phyloP scores from a whole-genome alignment of 2,888 invertebrate species.

The Myathropa florea region DNA sequence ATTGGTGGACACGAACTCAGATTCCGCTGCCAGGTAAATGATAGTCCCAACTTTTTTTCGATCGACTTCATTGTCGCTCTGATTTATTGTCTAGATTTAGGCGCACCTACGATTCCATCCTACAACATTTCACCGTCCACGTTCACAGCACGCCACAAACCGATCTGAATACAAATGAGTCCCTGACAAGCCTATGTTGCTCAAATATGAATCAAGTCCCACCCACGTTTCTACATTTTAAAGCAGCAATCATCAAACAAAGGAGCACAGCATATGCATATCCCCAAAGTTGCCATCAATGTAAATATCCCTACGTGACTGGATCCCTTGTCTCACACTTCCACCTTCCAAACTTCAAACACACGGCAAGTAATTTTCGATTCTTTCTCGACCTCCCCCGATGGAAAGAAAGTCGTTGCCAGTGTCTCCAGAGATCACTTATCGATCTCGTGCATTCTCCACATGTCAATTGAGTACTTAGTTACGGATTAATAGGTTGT shows the following conservation, averaged over 20 bases:
- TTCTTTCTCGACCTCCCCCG: constrained; percentile 25
- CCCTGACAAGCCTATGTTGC: constrained; percentile 29
- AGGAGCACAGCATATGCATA: constrained; percentile 8
- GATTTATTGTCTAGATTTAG: background rate
- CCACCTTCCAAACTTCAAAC: constrained; percentile 36
- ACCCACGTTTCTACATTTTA: constrained; percentile 39
- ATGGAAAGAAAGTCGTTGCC: background rate
- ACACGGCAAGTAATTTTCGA: constrained; percentile 59
- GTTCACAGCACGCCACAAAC: background rate
- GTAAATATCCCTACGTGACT: constrained; percentile 66
- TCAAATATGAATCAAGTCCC: constrained; percentile 59
- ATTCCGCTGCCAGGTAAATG: background rate
- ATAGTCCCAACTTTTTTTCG: background rate
- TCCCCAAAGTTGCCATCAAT: constrained; percentile 32
- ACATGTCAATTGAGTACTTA: constrained; percentile 69
- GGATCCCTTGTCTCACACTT: constrained; percentile 40
- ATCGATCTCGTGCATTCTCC: constrained; percentile 67
- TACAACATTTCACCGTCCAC: background rate
- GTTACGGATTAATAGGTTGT: constrained; percentile 67
- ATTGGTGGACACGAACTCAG: too few species aligned
- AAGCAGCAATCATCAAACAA: constrained; percentile 59
- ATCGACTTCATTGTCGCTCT: background rate
- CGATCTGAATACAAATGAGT: constrained; percentile 11
- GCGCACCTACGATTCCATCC: background rate
- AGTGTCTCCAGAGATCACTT: constrained; percentile 37